Conservation (phyloP, 2,888 invertebrate species). For the Macrophya annulata region DNA sequence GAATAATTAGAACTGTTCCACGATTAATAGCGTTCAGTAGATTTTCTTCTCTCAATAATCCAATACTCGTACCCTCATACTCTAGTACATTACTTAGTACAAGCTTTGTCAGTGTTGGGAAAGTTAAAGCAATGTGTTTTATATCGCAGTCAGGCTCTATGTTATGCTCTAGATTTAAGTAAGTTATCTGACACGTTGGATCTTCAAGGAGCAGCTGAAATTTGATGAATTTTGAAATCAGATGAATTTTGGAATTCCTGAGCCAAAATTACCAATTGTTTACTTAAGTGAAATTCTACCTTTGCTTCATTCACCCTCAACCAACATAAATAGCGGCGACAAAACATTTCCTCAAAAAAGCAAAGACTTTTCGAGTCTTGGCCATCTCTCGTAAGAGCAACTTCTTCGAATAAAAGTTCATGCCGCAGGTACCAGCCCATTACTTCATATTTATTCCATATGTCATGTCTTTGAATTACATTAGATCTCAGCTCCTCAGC, state of each 20-base stretch:
- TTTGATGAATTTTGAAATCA: no score
- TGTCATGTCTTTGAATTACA: neutral
- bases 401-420: neutral
- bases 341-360: neutral
- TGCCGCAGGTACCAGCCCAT: neutral
- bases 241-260: neutral
- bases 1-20: neutral
- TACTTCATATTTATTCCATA: neutral
- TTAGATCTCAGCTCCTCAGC: neutral
- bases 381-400: neutral
- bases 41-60: neutral
- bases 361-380: neutral
- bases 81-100: neutral
- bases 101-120: conserved; percentile 20
- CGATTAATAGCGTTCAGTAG: neutral
- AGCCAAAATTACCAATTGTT: neutral
- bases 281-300: neutral
- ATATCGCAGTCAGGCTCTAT: conserved; percentile 20
- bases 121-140: neutral
- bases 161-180: neutral
- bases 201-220: conserved; percentile 20
- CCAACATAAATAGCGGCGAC: neutral
- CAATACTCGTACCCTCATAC: neutral
- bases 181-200: neutral
- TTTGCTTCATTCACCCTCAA: neutral